Evolutionary conservation across 30 jellyfish, hydroid and myxozoan species (phyloP).

Genomic region (Sanderia malayensis): DNA sequence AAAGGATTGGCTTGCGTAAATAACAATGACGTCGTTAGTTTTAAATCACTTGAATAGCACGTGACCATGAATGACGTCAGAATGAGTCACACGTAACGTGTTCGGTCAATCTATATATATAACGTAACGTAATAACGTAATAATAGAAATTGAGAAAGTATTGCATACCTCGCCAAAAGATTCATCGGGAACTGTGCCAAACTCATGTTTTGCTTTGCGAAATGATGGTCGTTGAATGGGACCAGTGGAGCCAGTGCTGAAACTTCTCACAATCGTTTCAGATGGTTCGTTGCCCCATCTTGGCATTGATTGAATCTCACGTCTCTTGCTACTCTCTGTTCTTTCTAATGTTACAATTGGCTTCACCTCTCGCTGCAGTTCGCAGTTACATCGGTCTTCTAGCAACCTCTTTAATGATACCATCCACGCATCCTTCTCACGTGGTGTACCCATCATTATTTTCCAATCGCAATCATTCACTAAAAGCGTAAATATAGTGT

Average conservation of each 20-base stretch:
- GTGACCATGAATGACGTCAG: no score
- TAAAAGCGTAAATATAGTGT: no score
- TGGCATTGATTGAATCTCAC: slow-evolving; percentile 89
- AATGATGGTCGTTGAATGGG: slow-evolving; percentile 63
- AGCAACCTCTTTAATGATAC: slow-evolving; percentile 65
- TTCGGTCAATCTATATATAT: no score
- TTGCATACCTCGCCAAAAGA: no score
- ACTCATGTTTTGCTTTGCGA: slow-evolving; percentile 26
- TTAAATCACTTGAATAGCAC: no score
- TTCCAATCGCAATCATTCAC: slow-evolving; percentile 68
- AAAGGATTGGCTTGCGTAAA: no score
- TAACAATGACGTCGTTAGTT: no score
- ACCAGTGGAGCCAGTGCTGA: slow-evolving; percentile 92
- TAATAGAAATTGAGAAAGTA: no score
- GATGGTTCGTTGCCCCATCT: slow-evolving; percentile 73
- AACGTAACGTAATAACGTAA: no score
- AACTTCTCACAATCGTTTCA: slow-evolving; percentile 73
- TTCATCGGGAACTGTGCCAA: slow-evolving; percentile 43
- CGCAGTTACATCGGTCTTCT: slow-evolving; percentile 67
- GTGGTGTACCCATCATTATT: slow-evolving; percentile 93
- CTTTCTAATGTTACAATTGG: slow-evolving; percentile 77
- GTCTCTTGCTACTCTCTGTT: slow-evolving; percentile 79
- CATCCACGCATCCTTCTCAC: slow-evolving; percentile 95
- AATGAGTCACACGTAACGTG: no score
- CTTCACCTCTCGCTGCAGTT: slow-evolving; percentile 34